These are phyloP conservation scores for Potamilus streckersoni DNA, from an alignment of 1,140 invertebrate genomes.

Conservation along the genomic window DNA sequence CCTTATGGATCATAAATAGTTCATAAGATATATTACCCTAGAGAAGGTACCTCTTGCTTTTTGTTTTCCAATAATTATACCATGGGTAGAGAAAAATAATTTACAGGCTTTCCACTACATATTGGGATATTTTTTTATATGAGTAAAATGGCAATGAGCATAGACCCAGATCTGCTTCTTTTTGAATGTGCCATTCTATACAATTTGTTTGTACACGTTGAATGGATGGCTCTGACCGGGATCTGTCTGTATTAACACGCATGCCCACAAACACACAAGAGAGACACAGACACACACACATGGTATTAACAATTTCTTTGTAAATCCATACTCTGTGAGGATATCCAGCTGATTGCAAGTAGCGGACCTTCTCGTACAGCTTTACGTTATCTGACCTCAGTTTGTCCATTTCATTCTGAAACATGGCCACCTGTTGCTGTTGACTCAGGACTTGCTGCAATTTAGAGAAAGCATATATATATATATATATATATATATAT, in stretches of 20 bases:
- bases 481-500: neutral
- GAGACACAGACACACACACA: no score
- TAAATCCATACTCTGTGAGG: conserved; percentile 51
- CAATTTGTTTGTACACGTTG: neutral
- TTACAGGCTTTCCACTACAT: no score
- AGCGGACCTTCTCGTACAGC: conserved; percentile 73
- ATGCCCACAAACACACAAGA: no score
- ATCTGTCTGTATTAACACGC: neutral
- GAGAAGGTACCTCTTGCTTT: no score
- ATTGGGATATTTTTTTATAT: no score
- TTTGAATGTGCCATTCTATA: no score
- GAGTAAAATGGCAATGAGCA: no score
- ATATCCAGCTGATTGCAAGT: conserved; percentile 70
- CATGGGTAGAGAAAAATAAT: no score
- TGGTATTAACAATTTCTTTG: neutral
- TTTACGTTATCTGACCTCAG: conserved; percentile 72
- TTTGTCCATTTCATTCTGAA: conserved; percentile 71
- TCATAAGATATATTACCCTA: no score
- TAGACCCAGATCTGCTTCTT: neutral
- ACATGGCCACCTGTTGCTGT: conserved; percentile 67
- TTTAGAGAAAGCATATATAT: neutral
- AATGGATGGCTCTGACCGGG: neutral
- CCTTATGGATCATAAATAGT: no score
- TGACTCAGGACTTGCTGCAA: conserved; percentile 63
- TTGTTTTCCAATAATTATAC: no score